phyloP scores from a whole-genome alignment of 2,797 vertebrate species.

The Anableps anableps region DNA sequence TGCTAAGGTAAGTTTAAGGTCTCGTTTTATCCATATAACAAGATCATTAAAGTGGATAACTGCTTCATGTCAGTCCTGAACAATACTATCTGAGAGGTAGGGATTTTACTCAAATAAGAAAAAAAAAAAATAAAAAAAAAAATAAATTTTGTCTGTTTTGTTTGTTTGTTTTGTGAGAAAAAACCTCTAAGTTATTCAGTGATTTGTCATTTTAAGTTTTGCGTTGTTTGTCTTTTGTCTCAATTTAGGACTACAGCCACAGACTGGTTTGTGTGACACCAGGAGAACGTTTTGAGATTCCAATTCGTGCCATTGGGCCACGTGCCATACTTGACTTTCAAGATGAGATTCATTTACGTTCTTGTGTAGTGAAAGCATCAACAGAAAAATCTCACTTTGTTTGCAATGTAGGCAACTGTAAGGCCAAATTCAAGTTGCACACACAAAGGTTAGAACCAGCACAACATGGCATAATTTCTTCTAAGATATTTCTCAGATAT shows the following conservation, averaged over 20 bases:
- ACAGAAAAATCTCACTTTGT: constrained; percentile 87
- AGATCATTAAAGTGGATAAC: neutral
- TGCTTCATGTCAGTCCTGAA: neutral
- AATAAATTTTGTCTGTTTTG: no score
- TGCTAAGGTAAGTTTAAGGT: no score
- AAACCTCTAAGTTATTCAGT: neutral
- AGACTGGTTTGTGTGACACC: constrained; percentile 86
- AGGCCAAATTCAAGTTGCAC: constrained; percentile 81
- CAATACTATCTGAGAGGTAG: neutral
- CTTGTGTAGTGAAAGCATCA: constrained; percentile 86
- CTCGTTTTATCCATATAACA: neutral
- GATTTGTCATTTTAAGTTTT: neutral
- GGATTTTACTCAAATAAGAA: no score
- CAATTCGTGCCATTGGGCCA: constrained; percentile 86
- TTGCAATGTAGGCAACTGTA: constrained; percentile 83
- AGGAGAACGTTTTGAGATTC: constrained; percentile 88
- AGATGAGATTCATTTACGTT: constrained; percentile 82
- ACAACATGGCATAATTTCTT: neutral
- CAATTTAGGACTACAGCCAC: constrained; percentile 86
- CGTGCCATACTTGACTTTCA: constrained; percentile 89
- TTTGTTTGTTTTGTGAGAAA: neutral
- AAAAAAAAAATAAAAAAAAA: no score
- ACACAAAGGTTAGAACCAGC: constrained; percentile 80
- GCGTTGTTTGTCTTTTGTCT: neutral
- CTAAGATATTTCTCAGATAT: neutral